Percentiles rank a stretch among this genome's conserved stretches.
phyloP scores from a whole-genome alignment of 92 coral and sea anemone species.

The Paramuricea clavata region DNA sequence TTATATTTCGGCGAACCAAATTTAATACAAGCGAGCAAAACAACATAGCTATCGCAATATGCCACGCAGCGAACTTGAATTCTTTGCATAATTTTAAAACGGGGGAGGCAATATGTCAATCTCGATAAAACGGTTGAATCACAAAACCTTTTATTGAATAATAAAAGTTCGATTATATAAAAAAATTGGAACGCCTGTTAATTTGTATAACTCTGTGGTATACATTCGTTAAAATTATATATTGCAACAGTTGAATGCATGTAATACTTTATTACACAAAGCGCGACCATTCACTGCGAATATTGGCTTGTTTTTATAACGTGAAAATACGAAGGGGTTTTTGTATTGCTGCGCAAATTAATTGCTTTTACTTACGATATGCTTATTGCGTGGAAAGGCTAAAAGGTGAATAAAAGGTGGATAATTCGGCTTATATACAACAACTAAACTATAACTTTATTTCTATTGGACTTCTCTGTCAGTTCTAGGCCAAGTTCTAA shows the following conservation, averaged over 20 bases:
- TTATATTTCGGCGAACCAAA: background rate
- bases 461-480: no score
- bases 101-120: background rate
- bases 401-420: no score
- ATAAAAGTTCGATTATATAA: background rate
- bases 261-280: no score
- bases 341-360: background rate
- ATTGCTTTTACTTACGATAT: background rate
- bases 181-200: background rate
- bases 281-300: no score
- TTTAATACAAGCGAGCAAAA: background rate
- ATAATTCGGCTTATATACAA: no score
- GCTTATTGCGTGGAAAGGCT: no score
- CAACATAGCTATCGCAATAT: background rate
- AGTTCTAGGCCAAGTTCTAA: no score
- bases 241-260: background rate
- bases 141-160: background rate
- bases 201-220: background rate
- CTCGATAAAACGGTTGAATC: background rate
- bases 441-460: no score
- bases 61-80: conserved; percentile 5
- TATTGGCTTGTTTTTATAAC: no score
- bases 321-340: background rate
- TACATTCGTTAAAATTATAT: background rate
- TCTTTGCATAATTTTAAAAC: conserved; percentile 10